Conservation (phyloP, 2,888 invertebrate species). For the Calameuta pallipes region DNA sequence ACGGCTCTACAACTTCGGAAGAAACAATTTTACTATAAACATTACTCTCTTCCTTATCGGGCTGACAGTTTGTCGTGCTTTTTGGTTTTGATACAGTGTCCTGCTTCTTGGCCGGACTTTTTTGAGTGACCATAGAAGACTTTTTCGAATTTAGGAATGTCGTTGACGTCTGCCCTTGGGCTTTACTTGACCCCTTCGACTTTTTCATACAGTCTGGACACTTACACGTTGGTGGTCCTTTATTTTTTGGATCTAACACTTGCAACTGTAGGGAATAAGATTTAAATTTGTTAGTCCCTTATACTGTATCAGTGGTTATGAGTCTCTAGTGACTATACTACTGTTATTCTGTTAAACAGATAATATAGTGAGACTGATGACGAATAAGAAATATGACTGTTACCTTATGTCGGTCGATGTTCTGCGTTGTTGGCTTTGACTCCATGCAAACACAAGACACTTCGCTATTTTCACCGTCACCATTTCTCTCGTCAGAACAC, state of each 20-base stretch:
- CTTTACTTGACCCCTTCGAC: slow-evolving; percentile 41
- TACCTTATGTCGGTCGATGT: slow-evolving; percentile 58
- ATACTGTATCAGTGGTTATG: not conserved
- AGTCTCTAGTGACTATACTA: not conserved
- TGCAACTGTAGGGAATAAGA: slow-evolving; percentile 44
- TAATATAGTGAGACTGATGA: not conserved
- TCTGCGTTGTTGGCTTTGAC: slow-evolving; percentile 46
- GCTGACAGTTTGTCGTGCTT: slow-evolving; percentile 50
- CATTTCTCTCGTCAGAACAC: slow-evolving; percentile 40
- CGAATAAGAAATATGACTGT: not conserved
- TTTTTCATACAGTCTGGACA: slow-evolving; percentile 61
- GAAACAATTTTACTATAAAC: slow-evolving; percentile 32
- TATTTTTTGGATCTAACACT: slow-evolving; percentile 59
- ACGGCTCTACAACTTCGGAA: slow-evolving; percentile 36
- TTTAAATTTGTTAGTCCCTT: not conserved
- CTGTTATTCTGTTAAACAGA: not conserved
- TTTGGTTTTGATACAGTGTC: slow-evolving; percentile 32
- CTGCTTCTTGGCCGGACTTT: slow-evolving; percentile 30
- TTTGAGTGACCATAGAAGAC: slow-evolving; percentile 25
- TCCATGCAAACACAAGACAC: slow-evolving; percentile 43
- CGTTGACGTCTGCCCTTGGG: slow-evolving; percentile 39
- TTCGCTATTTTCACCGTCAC: slow-evolving; percentile 28
- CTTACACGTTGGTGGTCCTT: slow-evolving; percentile 57
- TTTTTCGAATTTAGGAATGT: slow-evolving; percentile 39
- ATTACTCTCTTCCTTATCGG: slow-evolving; percentile 42